These are phyloP conservation scores for Suncus etruscus DNA, from an alignment of 2,113 vertebrate species.

Conservation along the genomic window DNA sequence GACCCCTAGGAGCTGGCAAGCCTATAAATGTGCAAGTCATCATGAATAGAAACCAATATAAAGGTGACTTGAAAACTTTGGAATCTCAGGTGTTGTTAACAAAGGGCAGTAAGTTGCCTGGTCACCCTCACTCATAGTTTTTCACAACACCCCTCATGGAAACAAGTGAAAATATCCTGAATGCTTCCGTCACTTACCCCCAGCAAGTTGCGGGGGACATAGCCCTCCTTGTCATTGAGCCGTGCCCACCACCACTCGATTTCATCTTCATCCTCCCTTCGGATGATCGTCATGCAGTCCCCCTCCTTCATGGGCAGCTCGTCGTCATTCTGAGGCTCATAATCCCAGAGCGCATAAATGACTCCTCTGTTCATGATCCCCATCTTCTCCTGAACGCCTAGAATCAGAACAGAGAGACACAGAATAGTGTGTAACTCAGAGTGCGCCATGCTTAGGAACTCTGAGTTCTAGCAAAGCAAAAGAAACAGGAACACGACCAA, in stretches of 20 bases:
- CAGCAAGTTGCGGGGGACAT: constrained; percentile 96
- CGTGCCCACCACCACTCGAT: constrained; percentile 98
- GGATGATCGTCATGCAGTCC: constrained; percentile 95
- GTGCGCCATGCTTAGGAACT: accelerated
- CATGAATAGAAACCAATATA: no score
- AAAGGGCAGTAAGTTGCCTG: no score
- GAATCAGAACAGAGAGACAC: not conserved
- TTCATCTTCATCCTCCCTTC: constrained; percentile 95
- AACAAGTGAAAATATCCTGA: accelerated
- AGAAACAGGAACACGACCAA: not conserved
- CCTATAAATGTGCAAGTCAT: not conserved
- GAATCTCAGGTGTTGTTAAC: no score
- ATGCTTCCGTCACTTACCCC: constrained; percentile 89
- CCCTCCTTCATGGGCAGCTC: constrained; percentile 94
- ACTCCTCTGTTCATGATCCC: constrained; percentile 99
- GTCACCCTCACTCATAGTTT: not conserved
- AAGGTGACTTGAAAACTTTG: no score
- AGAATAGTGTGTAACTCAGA: not conserved
- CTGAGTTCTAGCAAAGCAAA: not conserved
- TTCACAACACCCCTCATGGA: no score
- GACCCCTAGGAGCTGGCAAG: no score
- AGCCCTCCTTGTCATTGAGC: constrained; percentile 92
- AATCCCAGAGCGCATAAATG: constrained; percentile 97
- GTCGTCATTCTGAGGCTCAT: constrained; percentile 90
- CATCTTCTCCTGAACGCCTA: constrained; percentile 99